Percentiles rank a stretch among this genome's conserved stretches.
Conservation (phyloP, 2,888 invertebrate species). For the Chorisops tibialis region DNA sequence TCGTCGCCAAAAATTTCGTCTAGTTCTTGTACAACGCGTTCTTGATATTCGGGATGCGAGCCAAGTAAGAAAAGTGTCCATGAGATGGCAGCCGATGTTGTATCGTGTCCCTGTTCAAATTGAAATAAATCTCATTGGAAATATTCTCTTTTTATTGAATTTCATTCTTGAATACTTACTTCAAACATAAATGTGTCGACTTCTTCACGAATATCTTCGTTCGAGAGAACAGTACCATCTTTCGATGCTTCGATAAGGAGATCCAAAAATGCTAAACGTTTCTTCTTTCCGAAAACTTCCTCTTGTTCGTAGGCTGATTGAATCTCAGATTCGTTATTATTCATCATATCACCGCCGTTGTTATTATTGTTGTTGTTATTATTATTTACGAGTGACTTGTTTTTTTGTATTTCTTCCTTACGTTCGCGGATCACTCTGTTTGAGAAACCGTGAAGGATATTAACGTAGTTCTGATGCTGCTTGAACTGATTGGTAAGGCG, state of each 20-base stretch:
- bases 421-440: constrained; percentile 55
- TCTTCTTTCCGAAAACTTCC: constrained; percentile 50
- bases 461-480: constrained; percentile 54
- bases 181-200: constrained; percentile 66
- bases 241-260: constrained; percentile 57
- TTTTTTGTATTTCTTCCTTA: constrained; percentile 47
- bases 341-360: constrained; percentile 36
- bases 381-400: constrained; percentile 42
- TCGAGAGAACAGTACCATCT: constrained; percentile 51
- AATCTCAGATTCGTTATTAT: constrained; percentile 37
- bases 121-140: background rate
- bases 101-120: constrained; percentile 45
- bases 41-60: constrained; percentile 49
- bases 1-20: constrained; percentile 53
- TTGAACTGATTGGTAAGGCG: constrained; percentile 56
- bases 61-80: constrained; percentile 51
- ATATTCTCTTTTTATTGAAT: background rate
- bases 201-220: constrained; percentile 58
- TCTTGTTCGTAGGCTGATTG: constrained; percentile 40
- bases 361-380: constrained; percentile 35
- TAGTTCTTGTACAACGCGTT: constrained; percentile 54
- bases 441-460: constrained; percentile 54
- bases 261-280: constrained; percentile 59
- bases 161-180: constrained; percentile 38
- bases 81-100: constrained; percentile 52